phyloP scores from a whole-genome alignment of 2,113 vertebrate genomes.

The Eudyptes chrysolophus region DNA sequence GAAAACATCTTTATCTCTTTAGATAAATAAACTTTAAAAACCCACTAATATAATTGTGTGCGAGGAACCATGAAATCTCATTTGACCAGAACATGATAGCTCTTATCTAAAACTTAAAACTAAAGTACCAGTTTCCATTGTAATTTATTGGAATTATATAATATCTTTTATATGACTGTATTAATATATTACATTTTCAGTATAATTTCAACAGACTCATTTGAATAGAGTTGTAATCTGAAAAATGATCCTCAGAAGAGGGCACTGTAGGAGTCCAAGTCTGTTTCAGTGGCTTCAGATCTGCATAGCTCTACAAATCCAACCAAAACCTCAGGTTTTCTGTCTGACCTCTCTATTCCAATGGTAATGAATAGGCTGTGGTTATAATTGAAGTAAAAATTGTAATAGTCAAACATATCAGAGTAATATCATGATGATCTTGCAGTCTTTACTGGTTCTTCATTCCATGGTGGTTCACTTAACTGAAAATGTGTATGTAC shows the following conservation, averaged over 20 bases:
- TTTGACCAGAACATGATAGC: not conserved
- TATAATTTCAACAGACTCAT: not conserved
- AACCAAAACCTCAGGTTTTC: not conserved
- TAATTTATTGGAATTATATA: not conserved
- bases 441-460: not conserved
- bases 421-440: not conserved
- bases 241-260: not conserved
- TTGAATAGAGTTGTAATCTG: not conserved
- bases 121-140: not conserved
- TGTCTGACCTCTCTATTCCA: not conserved
- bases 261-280: not conserved
- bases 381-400: not conserved
- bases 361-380: not conserved
- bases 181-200: not conserved
- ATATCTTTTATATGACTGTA: not conserved
- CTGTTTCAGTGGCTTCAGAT: not conserved
- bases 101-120: not conserved
- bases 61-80: not conserved
- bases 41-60: not conserved
- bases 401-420: not conserved
- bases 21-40: not conserved
- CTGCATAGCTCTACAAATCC: not conserved
- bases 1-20: not conserved
- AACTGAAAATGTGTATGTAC: not conserved
- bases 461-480: not conserved